phyloP scores from a whole-genome alignment of 2,797 vertebrate species.

The Eulemur albifrons region DNA sequence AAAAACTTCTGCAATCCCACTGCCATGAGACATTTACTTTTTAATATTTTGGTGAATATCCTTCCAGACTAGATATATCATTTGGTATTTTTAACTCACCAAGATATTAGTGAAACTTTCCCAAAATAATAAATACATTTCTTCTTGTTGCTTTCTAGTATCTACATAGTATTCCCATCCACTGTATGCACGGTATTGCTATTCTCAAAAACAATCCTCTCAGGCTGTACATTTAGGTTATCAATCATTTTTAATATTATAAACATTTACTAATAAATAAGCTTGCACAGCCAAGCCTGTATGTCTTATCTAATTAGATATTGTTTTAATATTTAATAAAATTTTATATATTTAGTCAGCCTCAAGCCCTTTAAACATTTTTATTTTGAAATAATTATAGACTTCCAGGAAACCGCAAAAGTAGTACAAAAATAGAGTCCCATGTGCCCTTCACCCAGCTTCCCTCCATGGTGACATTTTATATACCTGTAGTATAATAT shows the following conservation, averaged over 20 bases:
- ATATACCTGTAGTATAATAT: background rate
- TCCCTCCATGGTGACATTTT: background rate
- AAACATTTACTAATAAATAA: background rate
- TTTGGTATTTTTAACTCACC: background rate
- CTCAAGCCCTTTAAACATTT: background rate
- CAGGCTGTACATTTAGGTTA: background rate
- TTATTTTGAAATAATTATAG: background rate
- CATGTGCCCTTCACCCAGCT: background rate
- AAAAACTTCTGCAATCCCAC: background rate
- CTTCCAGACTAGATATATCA: background rate
- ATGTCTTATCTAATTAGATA: background rate
- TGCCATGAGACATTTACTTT: background rate
- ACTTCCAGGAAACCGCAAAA: constrained; percentile 15
- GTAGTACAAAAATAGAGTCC: background rate
- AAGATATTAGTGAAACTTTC: background rate
- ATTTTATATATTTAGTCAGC: background rate
- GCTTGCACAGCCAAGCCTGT: background rate
- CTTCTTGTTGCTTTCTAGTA: background rate
- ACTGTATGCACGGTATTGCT: background rate
- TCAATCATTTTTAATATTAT: background rate
- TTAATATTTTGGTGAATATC: background rate
- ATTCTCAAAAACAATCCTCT: background rate
- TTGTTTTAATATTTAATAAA: background rate
- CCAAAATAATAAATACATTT: background rate
- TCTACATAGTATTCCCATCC: background rate